phyloP scores from a whole-genome alignment of 2,888 invertebrate genomes.

The Drosophila subsilvestris region DNA sequence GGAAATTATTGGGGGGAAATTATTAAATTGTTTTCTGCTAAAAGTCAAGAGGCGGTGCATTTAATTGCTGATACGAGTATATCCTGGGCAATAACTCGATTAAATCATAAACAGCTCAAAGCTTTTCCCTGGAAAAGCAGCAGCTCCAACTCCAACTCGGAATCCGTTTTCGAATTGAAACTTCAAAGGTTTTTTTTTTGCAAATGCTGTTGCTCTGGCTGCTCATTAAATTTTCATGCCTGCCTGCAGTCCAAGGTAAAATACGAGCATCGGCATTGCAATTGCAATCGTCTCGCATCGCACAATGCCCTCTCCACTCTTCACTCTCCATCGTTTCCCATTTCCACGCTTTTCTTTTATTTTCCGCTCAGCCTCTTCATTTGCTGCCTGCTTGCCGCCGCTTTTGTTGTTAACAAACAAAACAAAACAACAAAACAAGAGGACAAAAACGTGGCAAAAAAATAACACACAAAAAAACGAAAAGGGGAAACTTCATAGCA shows the following conservation, averaged over 20 bases:
- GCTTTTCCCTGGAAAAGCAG: not conserved
- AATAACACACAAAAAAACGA: constrained; percentile 9
- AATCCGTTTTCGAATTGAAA: constrained; percentile 4
- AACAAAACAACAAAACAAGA: constrained; percentile 1
- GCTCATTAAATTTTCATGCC: constrained; percentile 77
- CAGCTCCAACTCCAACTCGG: not conserved
- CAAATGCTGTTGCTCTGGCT: constrained; percentile 20
- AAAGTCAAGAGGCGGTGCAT: constrained; percentile 10
- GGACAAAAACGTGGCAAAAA: constrained; percentile 34
- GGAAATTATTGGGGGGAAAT: constrained; percentile 43
- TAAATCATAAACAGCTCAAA: constrained; percentile 34
- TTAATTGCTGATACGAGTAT: constrained; percentile 18
- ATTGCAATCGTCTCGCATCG: constrained; percentile 33
- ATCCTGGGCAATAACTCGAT: constrained; percentile 31
- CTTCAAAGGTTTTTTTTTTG: constrained; percentile 36
- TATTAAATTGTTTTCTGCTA: constrained; percentile 40
- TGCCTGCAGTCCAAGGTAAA: constrained; percentile 63
- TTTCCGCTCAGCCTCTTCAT: constrained; percentile 45
- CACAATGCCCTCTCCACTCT: constrained; percentile 27
- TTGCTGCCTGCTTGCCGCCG: constrained; percentile 22
- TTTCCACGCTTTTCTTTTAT: constrained; percentile 33
- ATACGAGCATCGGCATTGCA: constrained; percentile 47
- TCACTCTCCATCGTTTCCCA: not conserved
- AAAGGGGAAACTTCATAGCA: not conserved
- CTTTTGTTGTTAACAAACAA: constrained; percentile 45